These are phyloP conservation scores for Thaleichthys pacificus DNA, from an alignment of 2,797 vertebrate genomes.

Conservation along the genomic window DNA sequence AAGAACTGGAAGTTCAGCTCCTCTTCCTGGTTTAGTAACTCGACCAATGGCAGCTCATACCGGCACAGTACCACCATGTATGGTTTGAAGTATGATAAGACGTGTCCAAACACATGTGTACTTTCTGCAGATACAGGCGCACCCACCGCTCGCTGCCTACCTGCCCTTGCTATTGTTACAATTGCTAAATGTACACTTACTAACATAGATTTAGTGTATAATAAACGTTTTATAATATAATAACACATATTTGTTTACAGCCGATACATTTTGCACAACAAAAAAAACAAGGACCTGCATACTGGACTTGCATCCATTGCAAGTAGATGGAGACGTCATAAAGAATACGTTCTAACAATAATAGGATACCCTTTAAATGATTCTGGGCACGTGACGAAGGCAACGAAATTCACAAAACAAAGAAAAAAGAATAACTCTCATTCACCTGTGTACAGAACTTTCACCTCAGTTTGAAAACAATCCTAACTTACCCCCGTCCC, in stretches of 20 bases:
- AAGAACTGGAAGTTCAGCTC: not conserved
- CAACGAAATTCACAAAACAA: not conserved
- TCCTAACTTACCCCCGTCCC: slow-evolving; percentile 75
- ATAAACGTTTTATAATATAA: too few species aligned
- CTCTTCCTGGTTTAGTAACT: slow-evolving; percentile 60
- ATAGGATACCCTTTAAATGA: not conserved
- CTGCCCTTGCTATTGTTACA: not conserved
- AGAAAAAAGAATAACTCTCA: not conserved
- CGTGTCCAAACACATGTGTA: slow-evolving; percentile 70
- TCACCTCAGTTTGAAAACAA: not conserved
- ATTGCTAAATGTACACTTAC: too few species aligned
- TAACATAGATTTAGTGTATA: too few species aligned
- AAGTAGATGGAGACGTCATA: not conserved
- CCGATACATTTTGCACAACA: not conserved
- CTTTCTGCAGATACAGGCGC: slow-evolving; percentile 29
- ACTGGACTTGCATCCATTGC: not conserved
- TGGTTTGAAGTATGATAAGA: slow-evolving; percentile 46
- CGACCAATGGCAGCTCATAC: slow-evolving; percentile 55
- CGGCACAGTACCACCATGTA: slow-evolving; percentile 67
- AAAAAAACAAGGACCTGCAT: not conserved
- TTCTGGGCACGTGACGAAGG: not conserved
- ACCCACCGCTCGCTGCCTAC: slow-evolving; percentile 26
- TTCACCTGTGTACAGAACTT: not conserved
- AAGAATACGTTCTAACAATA: not conserved
- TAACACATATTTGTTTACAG: not conserved